phyloP scores from a whole-genome alignment of 2,797 vertebrate species.

The Gephyroberyx darwinii region DNA sequence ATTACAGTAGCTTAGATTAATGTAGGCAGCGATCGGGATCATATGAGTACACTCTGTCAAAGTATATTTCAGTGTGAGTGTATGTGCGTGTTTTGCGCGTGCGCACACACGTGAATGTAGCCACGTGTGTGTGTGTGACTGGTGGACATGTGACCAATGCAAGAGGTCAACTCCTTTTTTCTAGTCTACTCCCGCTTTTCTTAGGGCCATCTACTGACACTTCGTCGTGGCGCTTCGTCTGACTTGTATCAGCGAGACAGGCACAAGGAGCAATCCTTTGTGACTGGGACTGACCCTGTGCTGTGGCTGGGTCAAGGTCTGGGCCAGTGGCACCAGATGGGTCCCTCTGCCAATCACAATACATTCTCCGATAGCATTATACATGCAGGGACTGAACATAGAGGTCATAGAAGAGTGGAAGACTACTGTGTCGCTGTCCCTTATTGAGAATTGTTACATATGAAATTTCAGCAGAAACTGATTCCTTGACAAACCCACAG shows the following conservation, averaged over 20 bases:
- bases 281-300: conserved; percentile 62
- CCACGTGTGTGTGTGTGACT: background rate
- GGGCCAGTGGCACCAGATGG: conserved; percentile 69
- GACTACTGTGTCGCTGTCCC: background rate
- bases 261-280: conserved; percentile 69
- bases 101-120: background rate
- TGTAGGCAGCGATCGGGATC: background rate
- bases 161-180: conserved; percentile 24
- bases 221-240: conserved; percentile 30
- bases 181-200: conserved; percentile 36
- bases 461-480: background rate
- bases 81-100: background rate
- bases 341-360: conserved; percentile 66
- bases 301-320: conserved; percentile 67
- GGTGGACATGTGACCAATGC: background rate
- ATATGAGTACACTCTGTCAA: conserved; percentile 10
- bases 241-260: conserved; percentile 62
- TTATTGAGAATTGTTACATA: background rate
- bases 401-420: conserved; percentile 7
- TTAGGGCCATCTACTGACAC: conserved; percentile 53
- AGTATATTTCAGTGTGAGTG: conserved; percentile 40
- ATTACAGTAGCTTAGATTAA: background rate
- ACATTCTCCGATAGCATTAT: conserved; percentile 37
- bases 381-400: conserved; percentile 24
- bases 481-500: background rate